Evolutionary conservation across 2,113 vertebrate species (phyloP).

Genomic region (Etheostoma spectabile): DNA sequence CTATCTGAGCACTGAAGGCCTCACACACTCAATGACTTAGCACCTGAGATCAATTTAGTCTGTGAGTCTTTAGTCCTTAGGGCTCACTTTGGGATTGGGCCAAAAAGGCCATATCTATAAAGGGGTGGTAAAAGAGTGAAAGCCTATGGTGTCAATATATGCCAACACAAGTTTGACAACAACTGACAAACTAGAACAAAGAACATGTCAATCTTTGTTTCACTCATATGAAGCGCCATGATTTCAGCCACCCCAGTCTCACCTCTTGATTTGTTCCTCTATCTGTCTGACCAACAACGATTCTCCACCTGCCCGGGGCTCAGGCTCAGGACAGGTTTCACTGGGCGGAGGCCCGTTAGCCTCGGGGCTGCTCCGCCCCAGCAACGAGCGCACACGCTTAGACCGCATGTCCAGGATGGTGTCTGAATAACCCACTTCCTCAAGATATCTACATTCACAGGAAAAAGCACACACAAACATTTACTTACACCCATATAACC

Average conservation of each 20-base stretch:
- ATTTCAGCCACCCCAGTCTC: slow-evolving; percentile 31
- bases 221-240: background rate
- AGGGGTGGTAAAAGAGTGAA: background rate
- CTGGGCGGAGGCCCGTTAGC: slow-evolving; percentile 83
- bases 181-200: background rate
- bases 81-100: too few species aligned
- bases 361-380: slow-evolving; percentile 88
- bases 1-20: too few species aligned
- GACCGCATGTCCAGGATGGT: slow-evolving; percentile 94
- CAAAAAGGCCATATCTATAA: too few species aligned
- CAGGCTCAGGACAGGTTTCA: slow-evolving; percentile 74
- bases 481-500: background rate
- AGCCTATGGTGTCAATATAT: background rate
- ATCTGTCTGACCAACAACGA: slow-evolving; percentile 91
- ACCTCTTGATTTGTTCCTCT: slow-evolving; percentile 94
- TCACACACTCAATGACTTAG: too few species aligned
- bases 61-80: too few species aligned
- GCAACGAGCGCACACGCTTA: slow-evolving; percentile 89
- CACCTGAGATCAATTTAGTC: too few species aligned
- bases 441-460: slow-evolving; percentile 86
- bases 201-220: background rate
- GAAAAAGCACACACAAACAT: background rate
- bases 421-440: slow-evolving; percentile 94
- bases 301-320: slow-evolving; percentile 80
- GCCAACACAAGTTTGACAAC: background rate